Conservation (phyloP, 2,888 invertebrate genomes). For the Lasioglossum malachurum region DNA sequence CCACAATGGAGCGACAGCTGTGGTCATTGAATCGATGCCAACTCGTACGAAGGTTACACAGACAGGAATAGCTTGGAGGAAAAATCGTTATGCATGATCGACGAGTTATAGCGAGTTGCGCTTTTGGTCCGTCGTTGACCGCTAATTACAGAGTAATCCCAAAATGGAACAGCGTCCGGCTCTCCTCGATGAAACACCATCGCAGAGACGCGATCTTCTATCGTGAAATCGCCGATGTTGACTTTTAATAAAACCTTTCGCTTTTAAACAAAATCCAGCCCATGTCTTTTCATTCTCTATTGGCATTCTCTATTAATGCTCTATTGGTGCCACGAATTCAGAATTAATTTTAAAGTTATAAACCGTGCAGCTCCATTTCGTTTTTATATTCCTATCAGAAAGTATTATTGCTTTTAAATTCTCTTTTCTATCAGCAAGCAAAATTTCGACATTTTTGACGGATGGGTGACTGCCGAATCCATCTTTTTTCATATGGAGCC, state of each 20-base stretch:
- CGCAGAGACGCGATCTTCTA: not conserved
- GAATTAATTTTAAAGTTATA: not conserved
- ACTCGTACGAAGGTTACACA: constrained; percentile 42
- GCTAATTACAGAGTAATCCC: constrained; percentile 53
- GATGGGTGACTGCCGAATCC: not conserved
- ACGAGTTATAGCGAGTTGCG: constrained; percentile 18
- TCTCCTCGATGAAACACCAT: constrained; percentile 43
- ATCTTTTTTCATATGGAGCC: not conserved
- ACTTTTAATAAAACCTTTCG: not conserved
- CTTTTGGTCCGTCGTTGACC: constrained; percentile 44
- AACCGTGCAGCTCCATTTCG: not conserved
- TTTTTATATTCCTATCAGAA: not conserved
- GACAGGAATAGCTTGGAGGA: constrained; percentile 54
- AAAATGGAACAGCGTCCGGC: constrained; percentile 47
- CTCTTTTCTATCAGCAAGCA: not conserved
- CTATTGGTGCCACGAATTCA: not conserved
- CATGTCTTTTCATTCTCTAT: no score
- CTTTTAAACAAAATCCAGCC: no score
- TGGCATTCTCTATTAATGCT: no score
- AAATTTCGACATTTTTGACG: not conserved
- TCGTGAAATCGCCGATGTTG: not conserved
- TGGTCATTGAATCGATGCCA: constrained; percentile 55
- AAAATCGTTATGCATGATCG: constrained; percentile 62
- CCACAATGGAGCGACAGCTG: constrained; percentile 42
- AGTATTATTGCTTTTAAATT: not conserved